A percentile compares a stretch with the other conserved stretches of the same genome.
phyloP scores from a whole-genome alignment of 2,888 invertebrate species.

The Dicranocentrus wangi region DNA sequence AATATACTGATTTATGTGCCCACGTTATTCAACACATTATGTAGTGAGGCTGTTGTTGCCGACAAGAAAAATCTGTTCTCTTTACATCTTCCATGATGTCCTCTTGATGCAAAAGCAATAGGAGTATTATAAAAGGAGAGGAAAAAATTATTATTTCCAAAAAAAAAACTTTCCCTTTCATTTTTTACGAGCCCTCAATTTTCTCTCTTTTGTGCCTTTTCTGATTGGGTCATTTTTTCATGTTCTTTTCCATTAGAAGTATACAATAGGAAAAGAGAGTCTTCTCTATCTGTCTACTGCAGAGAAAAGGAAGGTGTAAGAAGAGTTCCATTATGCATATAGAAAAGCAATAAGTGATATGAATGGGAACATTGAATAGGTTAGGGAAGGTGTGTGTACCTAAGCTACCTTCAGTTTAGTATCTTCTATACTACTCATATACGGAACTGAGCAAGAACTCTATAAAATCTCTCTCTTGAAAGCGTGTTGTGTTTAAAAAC shows the following conservation, averaged over 20 bases:
- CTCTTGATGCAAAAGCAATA: constrained; percentile 52
- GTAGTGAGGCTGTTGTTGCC: background rate
- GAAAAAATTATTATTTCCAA: constrained; percentile 50
- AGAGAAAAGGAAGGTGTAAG: constrained; percentile 57
- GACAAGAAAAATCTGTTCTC: constrained; percentile 41
- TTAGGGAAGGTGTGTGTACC: constrained; percentile 8
- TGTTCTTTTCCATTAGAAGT: constrained; percentile 70
- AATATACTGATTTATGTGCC: no score
- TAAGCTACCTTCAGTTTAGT: no score
- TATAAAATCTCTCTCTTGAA: constrained; percentile 8
- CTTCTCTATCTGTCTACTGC: constrained; percentile 54
- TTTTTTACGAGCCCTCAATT: constrained; percentile 72
- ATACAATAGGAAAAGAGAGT: constrained; percentile 67
- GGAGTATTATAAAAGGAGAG: constrained; percentile 43
- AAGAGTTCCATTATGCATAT: constrained; percentile 55
- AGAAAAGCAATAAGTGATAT: constrained; percentile 56
- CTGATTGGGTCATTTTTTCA: constrained; percentile 70
- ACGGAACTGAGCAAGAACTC: background rate
- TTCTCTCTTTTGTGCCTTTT: constrained; percentile 70
- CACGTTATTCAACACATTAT: no score
- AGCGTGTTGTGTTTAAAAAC: constrained; percentile 7
- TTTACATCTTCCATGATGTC: constrained; percentile 18
- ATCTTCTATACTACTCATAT: no score
- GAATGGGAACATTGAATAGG: constrained; percentile 54
- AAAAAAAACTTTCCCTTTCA: constrained; percentile 72